Evolutionary conservation across 1,140 invertebrate species (phyloP), one percentile per base, ranked within the genome.

Genomic region (Vanessa tameamea): DNA sequence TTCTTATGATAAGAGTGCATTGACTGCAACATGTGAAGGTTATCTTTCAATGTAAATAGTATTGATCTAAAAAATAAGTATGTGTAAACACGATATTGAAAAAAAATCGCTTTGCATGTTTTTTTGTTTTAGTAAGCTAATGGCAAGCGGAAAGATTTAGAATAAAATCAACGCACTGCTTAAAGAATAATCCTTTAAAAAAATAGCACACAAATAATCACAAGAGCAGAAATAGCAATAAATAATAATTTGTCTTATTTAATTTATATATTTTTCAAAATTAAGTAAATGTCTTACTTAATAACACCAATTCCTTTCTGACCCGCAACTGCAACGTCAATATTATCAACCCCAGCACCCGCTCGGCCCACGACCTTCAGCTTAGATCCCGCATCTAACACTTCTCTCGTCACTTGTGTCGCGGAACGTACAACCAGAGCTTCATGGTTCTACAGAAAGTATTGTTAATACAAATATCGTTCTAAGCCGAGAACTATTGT

Each of bases 261-360:
- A 20, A 20, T 20, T 20, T 37, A 7, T 37, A 37, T 43, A 43
- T 43, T 43, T 43, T 1, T 8, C 1, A 8, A 43, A 5, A 43
- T 43, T 43, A 43, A 9, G 37, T 55, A 7, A 69, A 70, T 16
- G 16, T 75, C 95, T 95, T 95, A 99, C 98, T 99, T 99, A 84
- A 99, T 96, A 31, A 99, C 99, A 73, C 98, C 94, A 75, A 99
- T 94, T 78, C 98, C 97, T 75, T 96, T 95, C 68, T 94, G 92
- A 1, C 97, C 98, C 8, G 99, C 98, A 53, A 97, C 96, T 50
- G 94, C 90, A 55, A 98, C 95, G 92, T 99, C 98, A 80, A 99
- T 99, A 92, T 99, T 99, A 91, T 99, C 99, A 0, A 99, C 98
- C 15, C 99, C 99, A 31, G 98, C 99, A 13, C 99, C 99, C 47